Evolutionary conservation across 2,113 vertebrate genomes (phyloP), one percentile per base, ranked within the genome.

Genomic region (Pagrus major): DNA sequence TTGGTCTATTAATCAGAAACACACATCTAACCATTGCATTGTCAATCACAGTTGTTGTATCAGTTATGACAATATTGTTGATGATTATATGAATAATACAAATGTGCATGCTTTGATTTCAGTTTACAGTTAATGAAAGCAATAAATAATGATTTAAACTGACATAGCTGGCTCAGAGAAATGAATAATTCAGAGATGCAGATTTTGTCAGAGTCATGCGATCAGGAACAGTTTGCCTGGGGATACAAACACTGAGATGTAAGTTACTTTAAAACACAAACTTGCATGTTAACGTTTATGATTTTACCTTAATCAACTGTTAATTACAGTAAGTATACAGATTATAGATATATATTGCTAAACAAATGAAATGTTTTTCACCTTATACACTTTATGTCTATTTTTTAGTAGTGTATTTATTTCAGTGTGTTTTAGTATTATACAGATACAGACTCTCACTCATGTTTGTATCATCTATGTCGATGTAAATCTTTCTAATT

Each of bases 181-280:
- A 66, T 83, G 59, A 77, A 71, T 83, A 52, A 83, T 77, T 76
- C 56, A 82, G 9, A 47, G 15, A 41, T 46, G 39, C 58, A 63
- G 56, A 75, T 60, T 60, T 60, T 64, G 29, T 55, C 61, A 59
- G 49, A 60, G 42, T 68, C 20, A 14, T 49, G 39, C 49, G 8
- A 39, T 76, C 25, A 64, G 5, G 21, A 82, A 41, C 58, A 65
- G 25, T 20, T 59, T 58, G 67, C 80, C 72, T 71, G 49, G 27
- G 41, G 49, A 71, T 58, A 58, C 56, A 68, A 54, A 81, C n/a
- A 42, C 2, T 41, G 44, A 55, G 55, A 61, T 63, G 20, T 23
- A 71, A 52, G 8, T 67, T 44, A 39, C 25, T 60, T 27, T 12
- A n/a, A 51, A 60, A 58, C 11, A 21, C 4, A 65, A 37, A 71